Evolutionary conservation across 2,113 vertebrate genomes (phyloP).

Genomic region (Eupsittula cactorum): DNA sequence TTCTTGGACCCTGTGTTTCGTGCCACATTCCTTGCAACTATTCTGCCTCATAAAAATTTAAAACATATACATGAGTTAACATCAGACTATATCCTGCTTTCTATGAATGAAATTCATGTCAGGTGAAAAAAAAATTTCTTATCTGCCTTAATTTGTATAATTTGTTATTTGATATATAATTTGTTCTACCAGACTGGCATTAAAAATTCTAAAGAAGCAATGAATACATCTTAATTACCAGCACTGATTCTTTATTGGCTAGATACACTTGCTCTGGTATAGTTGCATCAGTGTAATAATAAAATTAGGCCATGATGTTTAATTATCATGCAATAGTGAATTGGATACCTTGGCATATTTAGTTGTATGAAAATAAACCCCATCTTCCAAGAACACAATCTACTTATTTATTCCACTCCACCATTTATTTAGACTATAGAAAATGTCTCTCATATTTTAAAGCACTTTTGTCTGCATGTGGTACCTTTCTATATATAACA

Average conservation of each 20-base stretch:
- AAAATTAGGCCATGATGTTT: background rate
- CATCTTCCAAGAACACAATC: background rate
- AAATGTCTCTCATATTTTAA: background rate
- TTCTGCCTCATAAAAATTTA: background rate
- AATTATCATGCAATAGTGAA: background rate
- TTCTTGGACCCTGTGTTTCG: conserved; percentile 15
- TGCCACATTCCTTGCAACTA: conserved; percentile 19
- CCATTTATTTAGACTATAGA: background rate
- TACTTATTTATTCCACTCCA: background rate
- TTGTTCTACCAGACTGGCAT: background rate
- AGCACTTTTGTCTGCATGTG: background rate
- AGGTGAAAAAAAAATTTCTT: background rate
- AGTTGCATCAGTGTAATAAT: background rate
- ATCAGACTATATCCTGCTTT: background rate
- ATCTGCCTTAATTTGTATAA: background rate
- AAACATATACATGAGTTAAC: background rate
- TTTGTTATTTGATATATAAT: background rate
- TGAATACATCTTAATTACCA: background rate
- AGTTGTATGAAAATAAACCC: background rate
- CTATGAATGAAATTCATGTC: background rate
- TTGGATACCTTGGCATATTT: background rate
- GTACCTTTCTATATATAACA: background rate
- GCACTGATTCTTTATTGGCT: background rate
- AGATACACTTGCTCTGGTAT: background rate
- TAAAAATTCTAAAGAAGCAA: background rate